phyloP scores from a whole-genome alignment of 2,797 vertebrate species.

The Rhyacichthys aspro region DNA sequence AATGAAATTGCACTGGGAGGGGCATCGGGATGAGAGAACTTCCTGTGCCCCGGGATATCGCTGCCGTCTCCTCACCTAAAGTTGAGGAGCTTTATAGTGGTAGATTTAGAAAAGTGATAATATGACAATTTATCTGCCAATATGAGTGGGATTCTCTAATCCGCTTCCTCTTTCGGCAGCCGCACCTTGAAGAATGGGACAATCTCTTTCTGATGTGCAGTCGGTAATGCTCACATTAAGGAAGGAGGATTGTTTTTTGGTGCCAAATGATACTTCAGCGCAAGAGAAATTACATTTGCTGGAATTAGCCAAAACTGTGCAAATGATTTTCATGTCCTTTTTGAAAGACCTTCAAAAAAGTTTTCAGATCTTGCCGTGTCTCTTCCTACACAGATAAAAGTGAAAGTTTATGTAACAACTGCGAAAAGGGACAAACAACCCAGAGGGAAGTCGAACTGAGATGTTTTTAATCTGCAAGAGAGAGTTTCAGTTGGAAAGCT shows the following conservation, averaged over 20 bases:
- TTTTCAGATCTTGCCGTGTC: neutral
- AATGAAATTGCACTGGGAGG: conserved; percentile 34
- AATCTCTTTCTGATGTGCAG: conserved; percentile 17
- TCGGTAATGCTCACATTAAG: conserved; percentile 26
- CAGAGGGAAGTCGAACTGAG: conserved; percentile 25
- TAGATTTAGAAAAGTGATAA: conserved; percentile 53
- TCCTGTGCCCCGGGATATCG: conserved; percentile 39
- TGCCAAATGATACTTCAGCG: conserved; percentile 16
- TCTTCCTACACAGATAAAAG: conserved; percentile 6
- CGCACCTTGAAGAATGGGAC: conserved; percentile 22
- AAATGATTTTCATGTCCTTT: conserved; percentile 23
- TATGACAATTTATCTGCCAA: conserved; percentile 44
- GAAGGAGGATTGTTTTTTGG: conserved; percentile 6
- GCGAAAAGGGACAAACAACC: conserved; percentile 3
- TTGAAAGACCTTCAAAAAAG: conserved; percentile 21
- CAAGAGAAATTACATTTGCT: conserved; percentile 20
- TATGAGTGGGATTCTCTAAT: conserved; percentile 48
- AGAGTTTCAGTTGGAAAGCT: too few relatives aligned
- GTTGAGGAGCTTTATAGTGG: conserved; percentile 26
- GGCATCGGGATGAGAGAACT: conserved; percentile 15
- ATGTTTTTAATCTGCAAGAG: too few relatives aligned
- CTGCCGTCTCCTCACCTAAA: conserved; percentile 15
- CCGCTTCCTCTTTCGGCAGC: conserved; percentile 21
- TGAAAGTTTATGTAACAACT: conserved; percentile 19
- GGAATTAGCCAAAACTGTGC: conserved; percentile 16